Base-by-base conservation (phyloP, 2,888 invertebrate species). In the Eremobia ochroleuca region DNA sequence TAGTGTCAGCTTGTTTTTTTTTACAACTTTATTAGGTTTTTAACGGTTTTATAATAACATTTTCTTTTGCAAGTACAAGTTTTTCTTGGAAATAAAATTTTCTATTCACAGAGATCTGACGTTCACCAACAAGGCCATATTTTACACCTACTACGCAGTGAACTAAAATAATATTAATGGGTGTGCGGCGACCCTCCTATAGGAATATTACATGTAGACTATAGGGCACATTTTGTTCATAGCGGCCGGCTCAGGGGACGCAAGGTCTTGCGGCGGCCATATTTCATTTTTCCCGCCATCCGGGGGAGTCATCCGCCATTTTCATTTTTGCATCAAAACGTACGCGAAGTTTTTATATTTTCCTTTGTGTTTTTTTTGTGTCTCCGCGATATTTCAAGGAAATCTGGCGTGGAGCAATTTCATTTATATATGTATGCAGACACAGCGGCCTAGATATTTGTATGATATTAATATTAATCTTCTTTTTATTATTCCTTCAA, bases 211-310 rank as follows among this genome's bases (percentile, higher is more conserved):
- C 70, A 87, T 79, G 72, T 88, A 84, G 77, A 81, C 78, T 80
- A 84, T 76, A 82, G 75, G 79, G 80, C 78, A 82, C 75, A 87
- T 85, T 87, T 82, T 89, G 83, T 88, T 52, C 68, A 66, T 52
- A 74, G 58, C 70, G 85, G 73, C 43, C 81, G 72, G 76, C 78
- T 84, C 82, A 68, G 76, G 87, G 89, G 83, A 79, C 85, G 82
- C 83, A 43, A 85, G 77, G 89, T 88, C 87, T 92, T 91, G 92
- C 91, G 92, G 91, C 92, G 82, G 92, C 93, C 92, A 94, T 94
- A 93, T 94, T 95, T 95, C 93, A 94, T 94, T 92, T 94, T 93
- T 90, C 92, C 92, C 93, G 92, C 91, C 91, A 91, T 89, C 92
- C 90, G 88, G 92, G 92, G 91, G 90, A 91, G 83, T 87, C 90